Conservation (phyloP, 2,113 vertebrate genomes). For the Rhinopomastus cyanomelas region DNA sequence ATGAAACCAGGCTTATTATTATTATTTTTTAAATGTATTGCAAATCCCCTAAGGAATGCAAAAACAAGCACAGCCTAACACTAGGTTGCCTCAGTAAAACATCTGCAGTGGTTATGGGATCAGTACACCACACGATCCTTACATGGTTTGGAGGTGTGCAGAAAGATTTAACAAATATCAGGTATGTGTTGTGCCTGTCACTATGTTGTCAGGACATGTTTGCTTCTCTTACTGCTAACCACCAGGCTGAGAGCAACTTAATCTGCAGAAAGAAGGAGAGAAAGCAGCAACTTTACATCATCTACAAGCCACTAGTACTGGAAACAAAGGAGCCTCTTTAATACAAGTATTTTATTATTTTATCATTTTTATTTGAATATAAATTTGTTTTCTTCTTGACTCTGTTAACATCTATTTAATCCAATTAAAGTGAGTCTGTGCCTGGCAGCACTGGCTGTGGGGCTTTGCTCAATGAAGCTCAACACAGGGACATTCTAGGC, state of each 20-base stretch:
- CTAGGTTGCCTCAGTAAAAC: background rate
- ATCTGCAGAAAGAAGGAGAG: background rate
- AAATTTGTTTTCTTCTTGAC: background rate
- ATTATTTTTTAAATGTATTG: slow-evolving; percentile 38
- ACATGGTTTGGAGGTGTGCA: background rate
- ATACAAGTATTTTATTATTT: no score
- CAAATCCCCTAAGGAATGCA: slow-evolving; percentile 33
- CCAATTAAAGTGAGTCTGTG: background rate
- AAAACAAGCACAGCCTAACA: slow-evolving; percentile 12
- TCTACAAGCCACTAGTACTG: background rate
- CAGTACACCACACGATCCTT: background rate
- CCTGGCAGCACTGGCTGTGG: background rate
- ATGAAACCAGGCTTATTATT: slow-evolving; percentile 55
- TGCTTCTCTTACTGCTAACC: background rate
- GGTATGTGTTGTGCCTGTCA: background rate
- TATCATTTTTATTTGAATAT: background rate
- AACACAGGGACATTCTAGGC: background rate
- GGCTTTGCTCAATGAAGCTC: background rate
- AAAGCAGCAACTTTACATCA: background rate
- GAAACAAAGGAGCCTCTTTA: background rate
- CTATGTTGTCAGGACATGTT: background rate
- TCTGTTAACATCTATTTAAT: background rate
- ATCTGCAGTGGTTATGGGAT: slow-evolving; percentile 24
- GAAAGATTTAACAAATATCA: background rate
- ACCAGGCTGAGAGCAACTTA: background rate